Base-by-base conservation (phyloP, 2,113 vertebrate species). In the Cromileptes altivelis region DNA sequence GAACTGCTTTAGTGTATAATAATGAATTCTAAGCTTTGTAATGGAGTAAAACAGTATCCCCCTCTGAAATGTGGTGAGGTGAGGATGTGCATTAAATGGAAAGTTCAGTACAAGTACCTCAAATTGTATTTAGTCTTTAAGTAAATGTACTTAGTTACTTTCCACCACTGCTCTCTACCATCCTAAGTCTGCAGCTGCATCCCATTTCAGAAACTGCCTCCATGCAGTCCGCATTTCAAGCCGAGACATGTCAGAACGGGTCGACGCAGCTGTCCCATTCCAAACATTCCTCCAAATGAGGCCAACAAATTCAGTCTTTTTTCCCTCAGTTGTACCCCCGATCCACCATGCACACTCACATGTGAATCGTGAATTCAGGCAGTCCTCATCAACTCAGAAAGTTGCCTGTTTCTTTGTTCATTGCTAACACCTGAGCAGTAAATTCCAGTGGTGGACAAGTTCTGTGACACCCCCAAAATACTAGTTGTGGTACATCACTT, bases 241-340 rank as follows among this genome's bases (percentile, higher is more conserved):
- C 75, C 58, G 78, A 79, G 81, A 82, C 92, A 61, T 40, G 91
- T 91, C 70, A 10, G 72, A 77, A 80, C 85, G 53, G 42, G 85
- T 89, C 61, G 53, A 62, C 40, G 64, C 88, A 83, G 85, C 84
- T 72, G 76, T 84, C 75, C 79, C 82, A 93, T 93, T 91, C 91
- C 91, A 85, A 60, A 84, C 90, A 92, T 92, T 92, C 92, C 73
- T 92, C 63, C 57, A 49, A 79, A 58, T 30, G 40, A 85, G 78
- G 50, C 65, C 78, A 76, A 82, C 42, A 76, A 69, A 72, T 58
- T 37, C 70, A 33, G 47, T 53, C 56, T n/a, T 67, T 76, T 70
- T 50, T 58, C 4, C 55, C 33, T 79, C 72, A 21, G 62, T 30
- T 42, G 21, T 45, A n/a, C 25, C 56, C 76, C 45, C 14, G 25